phyloP scores from a whole-genome alignment of 2,113 vertebrate species.

The Ptychochromis oligacanthus region DNA sequence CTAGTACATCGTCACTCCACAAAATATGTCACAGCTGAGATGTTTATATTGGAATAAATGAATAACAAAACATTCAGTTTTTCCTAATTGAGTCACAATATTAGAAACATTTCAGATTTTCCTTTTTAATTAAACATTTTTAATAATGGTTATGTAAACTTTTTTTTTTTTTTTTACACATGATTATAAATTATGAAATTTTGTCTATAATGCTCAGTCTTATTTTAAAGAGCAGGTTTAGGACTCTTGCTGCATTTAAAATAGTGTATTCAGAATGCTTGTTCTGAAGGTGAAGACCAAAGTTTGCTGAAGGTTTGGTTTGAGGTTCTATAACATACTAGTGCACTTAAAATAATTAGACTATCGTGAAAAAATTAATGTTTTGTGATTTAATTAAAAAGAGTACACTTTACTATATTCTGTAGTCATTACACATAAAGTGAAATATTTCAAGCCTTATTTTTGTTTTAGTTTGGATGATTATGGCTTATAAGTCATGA shows the following conservation, averaged over 20 bases:
- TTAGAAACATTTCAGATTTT: neutral
- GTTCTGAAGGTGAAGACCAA: slow-evolving; percentile 4
- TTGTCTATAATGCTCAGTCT: neutral
- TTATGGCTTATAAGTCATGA: neutral
- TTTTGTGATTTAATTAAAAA: neutral
- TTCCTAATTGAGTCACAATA: neutral
- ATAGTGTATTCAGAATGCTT: neutral
- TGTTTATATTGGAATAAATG: neutral
- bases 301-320: neutral
- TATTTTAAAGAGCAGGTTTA: neutral
- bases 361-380: neutral
- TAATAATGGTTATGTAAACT: neutral
- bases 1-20: neutral
- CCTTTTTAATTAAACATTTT: neutral
- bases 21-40: neutral
- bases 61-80: neutral
- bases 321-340: neutral
- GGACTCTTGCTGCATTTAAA: neutral
- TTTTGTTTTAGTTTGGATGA: neutral
- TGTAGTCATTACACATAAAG: neutral
- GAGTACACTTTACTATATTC: neutral
- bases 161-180: neutral
- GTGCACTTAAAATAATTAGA: neutral
- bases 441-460: neutral
- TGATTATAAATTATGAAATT: neutral